Base-by-base conservation (phyloP, 2,113 vertebrate genomes). In the Muscicapa adusta region DNA sequence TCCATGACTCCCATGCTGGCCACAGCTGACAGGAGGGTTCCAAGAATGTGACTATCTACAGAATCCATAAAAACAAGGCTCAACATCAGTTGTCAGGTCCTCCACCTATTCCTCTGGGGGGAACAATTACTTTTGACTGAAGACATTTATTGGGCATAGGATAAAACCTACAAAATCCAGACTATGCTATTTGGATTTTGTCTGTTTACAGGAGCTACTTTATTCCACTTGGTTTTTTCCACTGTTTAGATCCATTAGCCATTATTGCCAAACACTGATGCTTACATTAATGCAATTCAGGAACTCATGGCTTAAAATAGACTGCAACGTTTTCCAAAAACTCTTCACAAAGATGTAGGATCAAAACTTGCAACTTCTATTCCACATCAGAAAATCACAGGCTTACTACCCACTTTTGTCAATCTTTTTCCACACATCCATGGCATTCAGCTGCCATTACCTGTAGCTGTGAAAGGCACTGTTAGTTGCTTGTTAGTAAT, bases 31-130 rank as follows among this genome's bases (percentile, higher is more conserved):
- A 87, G 58, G 53, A 94, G 26, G 14, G 34, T 83, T 95, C 54
- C 87, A 77, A 74, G 67, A 95, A 94, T 47, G 56, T 60, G 75
- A 76, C 6, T 53, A 85, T 75, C 71, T 93, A 94, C 75, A 76
- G 34, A 78, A 85, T 70, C 58, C 63, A 40, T 88, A 71, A 91
- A 96, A 96, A 77, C 45, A 94, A 79, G 57, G 28, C 36, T 58
- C 23, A 93, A 38, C 65, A 86, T 57, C 76, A 24, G 34, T 80
- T 16, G 1, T 29, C 70, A 67, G 33, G 36, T 94, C 79, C 18
- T 56, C 63, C 75, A 50, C 50, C 66, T 95, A 80, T 85, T 91
- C 61, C 91, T 92, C 74, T 76, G 53, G 12, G 34, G 31, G 19
- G 14, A 92, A 81, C 47, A 88, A 79, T 63, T 77, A 47, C 71